Evolutionary conservation across 1,140 invertebrate species (phyloP).

Genomic region (Lordiphosa stackelbergi): DNA sequence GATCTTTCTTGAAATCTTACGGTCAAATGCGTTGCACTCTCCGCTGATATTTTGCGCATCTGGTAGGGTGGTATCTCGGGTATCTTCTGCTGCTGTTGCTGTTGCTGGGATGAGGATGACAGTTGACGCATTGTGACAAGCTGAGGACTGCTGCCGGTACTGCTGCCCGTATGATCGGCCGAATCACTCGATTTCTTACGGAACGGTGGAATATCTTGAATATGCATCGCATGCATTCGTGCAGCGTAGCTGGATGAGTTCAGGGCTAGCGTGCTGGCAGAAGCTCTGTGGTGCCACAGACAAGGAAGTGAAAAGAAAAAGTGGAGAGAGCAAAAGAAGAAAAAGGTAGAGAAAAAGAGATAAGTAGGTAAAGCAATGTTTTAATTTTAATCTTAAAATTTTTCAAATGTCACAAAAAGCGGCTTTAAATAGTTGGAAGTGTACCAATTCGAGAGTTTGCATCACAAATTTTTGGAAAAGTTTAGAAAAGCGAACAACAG

Average conservation of each 20-base stretch:
- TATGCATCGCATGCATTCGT: constrained; percentile 75
- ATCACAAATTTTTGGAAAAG: constrained; percentile 28
- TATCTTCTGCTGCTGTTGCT: constrained; percentile 66
- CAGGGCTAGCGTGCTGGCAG: constrained; percentile 65
- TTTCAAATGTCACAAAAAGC: constrained; percentile 11
- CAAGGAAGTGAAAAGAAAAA: constrained; percentile 26
- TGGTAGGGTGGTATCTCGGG: constrained; percentile 79
- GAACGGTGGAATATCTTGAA: constrained; percentile 79
- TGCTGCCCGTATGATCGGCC: constrained; percentile 63
- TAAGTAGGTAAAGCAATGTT: background rate
- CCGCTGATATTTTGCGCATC: constrained; percentile 78
- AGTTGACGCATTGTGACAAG: constrained; percentile 47
- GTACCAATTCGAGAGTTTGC: constrained; percentile 31
- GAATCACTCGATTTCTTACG: constrained; percentile 76
- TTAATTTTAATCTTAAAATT: constrained; percentile 7
- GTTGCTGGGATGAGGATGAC: constrained; percentile 30
- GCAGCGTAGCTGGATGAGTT: constrained; percentile 52
- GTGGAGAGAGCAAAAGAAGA: background rate
- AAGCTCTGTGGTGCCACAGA: constrained; percentile 57
- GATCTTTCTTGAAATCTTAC: constrained; percentile 50
- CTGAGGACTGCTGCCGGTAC: constrained; percentile 68
- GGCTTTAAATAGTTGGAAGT: constrained; percentile 17
- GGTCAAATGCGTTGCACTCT: constrained; percentile 76
- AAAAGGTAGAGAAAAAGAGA: background rate
- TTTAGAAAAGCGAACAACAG: constrained; percentile 15